A percentile compares a stretch with the other conserved stretches of the same genome.
Conservation (phyloP, 1,140 invertebrate species). For the Drosophila saltans region DNA sequence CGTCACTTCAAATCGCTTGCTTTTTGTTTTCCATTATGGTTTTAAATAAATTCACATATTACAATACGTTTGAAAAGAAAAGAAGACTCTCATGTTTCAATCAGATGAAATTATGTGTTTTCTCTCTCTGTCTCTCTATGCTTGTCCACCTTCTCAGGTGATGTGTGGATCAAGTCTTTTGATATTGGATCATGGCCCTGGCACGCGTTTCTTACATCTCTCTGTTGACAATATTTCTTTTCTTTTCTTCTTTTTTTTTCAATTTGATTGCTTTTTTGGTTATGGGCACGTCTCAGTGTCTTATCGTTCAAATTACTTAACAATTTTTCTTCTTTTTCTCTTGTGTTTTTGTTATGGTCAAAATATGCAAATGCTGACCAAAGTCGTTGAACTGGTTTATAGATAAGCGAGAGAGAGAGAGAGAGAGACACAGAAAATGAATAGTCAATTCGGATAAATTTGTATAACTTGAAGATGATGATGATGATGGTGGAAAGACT, state of each 20-base stretch:
- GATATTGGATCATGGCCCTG: conserved; percentile 3
- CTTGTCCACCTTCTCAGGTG: too few species aligned
- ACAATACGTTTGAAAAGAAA: too few species aligned
- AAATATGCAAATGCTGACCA: conserved; percentile 19
- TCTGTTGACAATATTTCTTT: conserved; percentile 1
- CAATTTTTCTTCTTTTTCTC: background rate
- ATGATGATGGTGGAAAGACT: too few species aligned
- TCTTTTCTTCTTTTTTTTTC: background rate
- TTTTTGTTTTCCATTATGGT: too few species aligned
- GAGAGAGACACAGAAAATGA: background rate
- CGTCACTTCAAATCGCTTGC: too few species aligned
- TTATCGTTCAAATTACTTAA: conserved; percentile 23
- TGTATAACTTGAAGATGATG: background rate
- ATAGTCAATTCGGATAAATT: background rate
- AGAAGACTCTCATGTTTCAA: background rate
- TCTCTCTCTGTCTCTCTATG: too few species aligned
- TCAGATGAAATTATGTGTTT: background rate
- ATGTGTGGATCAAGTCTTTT: too few species aligned
- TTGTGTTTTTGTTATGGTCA: background rate
- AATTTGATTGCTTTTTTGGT: background rate
- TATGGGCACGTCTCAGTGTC: conserved; percentile 15
- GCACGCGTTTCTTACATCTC: conserved; percentile 6
- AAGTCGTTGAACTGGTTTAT: conserved; percentile 22
- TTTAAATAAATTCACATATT: too few species aligned
- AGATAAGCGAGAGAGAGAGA: background rate